These are phyloP conservation scores for Gallinago solitaria DNA, from an alignment of 2,797 vertebrate genomes.

Conservation along the genomic window DNA sequence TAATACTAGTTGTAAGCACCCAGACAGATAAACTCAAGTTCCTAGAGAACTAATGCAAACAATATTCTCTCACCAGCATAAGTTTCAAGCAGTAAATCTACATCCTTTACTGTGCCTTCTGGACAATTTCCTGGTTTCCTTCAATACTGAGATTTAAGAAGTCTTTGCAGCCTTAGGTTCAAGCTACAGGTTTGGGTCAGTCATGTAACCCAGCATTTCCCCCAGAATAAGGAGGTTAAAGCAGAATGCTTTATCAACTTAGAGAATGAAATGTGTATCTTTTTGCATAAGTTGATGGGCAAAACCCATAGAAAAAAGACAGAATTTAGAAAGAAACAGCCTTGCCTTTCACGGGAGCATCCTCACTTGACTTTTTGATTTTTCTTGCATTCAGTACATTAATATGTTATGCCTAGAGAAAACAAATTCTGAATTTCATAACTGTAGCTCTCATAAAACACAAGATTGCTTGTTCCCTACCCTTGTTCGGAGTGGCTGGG, in stretches of 20 bases:
- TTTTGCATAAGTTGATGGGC: not conserved
- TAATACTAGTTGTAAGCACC: not conserved
- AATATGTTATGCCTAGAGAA: not conserved
- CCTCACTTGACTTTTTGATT: not conserved
- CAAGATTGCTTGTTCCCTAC: not conserved
- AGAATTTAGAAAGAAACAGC: not conserved
- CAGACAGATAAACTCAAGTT: not conserved
- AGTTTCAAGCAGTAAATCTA: not conserved
- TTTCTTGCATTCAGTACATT: not conserved
- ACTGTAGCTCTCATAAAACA: not conserved
- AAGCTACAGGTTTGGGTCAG: not conserved
- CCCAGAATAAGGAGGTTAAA: not conserved
- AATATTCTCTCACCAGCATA: not conserved
- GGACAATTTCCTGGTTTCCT: not conserved
- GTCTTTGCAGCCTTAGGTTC: not conserved
- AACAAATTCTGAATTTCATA: not conserved
- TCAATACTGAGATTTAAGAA: not conserved
- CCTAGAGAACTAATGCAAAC: not conserved
- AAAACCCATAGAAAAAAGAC: not conserved
- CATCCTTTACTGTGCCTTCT: not conserved
- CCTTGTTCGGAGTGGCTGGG: not conserved
- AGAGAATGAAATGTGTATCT: not conserved
- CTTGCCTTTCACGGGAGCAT: not conserved
- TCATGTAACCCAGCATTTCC: not conserved
- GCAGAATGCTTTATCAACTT: not conserved